A percentile compares a stretch with the other conserved stretches of the same genome.
Evolutionary conservation across 1,140 invertebrate species (phyloP).

Genomic region (Trialeurodes vaporariorum): DNA sequence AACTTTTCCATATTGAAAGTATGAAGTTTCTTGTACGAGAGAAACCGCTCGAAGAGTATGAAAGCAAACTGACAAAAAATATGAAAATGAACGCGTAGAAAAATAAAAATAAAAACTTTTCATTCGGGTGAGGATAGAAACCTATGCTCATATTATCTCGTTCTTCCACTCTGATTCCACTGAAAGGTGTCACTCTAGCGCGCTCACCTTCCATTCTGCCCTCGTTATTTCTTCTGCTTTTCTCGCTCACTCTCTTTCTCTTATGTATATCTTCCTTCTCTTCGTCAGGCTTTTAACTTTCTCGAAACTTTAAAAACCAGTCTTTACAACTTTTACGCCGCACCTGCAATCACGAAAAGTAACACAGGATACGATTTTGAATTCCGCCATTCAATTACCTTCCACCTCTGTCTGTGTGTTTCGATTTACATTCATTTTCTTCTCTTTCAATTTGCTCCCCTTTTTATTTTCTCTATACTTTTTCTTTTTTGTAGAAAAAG

Average conservation of each 20-base stretch:
- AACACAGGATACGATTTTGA: background rate
- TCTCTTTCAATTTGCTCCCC: too few relatives aligned
- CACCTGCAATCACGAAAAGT: background rate
- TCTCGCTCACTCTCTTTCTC: conserved; percentile 1
- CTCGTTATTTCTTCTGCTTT: background rate
- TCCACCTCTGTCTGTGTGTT: background rate
- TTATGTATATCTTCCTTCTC: background rate
- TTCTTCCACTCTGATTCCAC: background rate
- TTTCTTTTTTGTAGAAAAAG: too few relatives aligned
- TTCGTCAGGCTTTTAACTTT: background rate
- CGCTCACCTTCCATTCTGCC: background rate
- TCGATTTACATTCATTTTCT: background rate
- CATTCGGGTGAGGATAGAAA: too few relatives aligned
- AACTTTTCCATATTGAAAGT: background rate
- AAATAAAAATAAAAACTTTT: background rate
- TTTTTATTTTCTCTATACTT: too few relatives aligned
- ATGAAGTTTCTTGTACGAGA: background rate
- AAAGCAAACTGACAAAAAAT: background rate
- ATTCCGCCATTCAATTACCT: conserved; percentile 3
- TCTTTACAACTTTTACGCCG: background rate
- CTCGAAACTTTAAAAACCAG: background rate
- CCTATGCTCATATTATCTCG: background rate
- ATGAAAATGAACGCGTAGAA: background rate
- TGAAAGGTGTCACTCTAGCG: background rate
- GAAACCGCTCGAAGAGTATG: background rate